Conservation (phyloP, 2,113 vertebrate genomes). For the Pituophis catenifer region DNA sequence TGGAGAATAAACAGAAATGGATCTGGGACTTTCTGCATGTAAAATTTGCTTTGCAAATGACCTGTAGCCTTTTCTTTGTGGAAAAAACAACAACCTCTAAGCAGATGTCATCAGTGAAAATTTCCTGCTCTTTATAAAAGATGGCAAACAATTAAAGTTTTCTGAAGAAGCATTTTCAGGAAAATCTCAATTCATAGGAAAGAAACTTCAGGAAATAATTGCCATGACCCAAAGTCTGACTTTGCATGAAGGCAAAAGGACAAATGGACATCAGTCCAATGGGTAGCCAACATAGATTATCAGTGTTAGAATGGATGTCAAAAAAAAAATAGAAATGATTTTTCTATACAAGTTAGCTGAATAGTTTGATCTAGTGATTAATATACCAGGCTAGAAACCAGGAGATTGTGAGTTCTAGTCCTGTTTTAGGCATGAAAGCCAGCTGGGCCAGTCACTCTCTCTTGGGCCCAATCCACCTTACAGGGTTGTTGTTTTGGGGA, state of each 20-base stretch:
- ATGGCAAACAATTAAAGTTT: too few species aligned
- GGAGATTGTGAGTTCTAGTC: neutral
- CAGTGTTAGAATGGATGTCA: neutral
- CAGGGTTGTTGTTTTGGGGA: neutral
- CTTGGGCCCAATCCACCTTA: neutral
- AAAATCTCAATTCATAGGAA: neutral
- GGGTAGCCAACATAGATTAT: neutral
- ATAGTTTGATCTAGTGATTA: neutral
- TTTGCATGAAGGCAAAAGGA: neutral
- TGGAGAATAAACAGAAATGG: neutral
- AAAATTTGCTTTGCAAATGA: neutral
- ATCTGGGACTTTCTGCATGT: neutral
- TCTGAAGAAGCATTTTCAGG: neutral
- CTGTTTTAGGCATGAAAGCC: neutral
- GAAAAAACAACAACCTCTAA: neutral
- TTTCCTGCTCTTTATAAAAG: neutral
- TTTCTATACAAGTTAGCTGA: neutral
- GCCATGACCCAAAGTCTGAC: neutral
- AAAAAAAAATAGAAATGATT: neutral
- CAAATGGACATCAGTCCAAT: neutral
- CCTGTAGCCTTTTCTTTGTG: neutral
- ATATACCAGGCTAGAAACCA: neutral
- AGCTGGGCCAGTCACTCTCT: neutral
- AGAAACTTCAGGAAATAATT: neutral
- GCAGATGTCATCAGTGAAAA: neutral